These are phyloP conservation scores for Fratercula arctica DNA, from an alignment of 2,797 vertebrate genomes.

Conservation along the genomic window DNA sequence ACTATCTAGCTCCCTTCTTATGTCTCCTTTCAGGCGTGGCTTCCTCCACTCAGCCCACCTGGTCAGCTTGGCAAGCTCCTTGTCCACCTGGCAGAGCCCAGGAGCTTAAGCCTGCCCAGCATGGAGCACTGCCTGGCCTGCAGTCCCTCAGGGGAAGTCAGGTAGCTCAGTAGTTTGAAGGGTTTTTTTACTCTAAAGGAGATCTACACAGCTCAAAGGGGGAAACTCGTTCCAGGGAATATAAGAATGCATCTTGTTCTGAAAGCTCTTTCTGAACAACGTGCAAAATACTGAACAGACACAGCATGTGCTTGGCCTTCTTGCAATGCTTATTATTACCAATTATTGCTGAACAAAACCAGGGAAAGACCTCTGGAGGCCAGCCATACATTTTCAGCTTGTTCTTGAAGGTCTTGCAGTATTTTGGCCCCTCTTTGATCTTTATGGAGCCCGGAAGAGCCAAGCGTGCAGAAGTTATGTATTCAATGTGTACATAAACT, in stretches of 20 bases:
- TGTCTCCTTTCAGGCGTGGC: neutral
- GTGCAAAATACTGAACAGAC: neutral
- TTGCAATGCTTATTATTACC: neutral
- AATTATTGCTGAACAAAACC: neutral
- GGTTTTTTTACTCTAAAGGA: neutral
- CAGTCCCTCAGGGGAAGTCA: neutral
- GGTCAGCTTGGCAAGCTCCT: neutral
- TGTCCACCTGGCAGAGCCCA: neutral
- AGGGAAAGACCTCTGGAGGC: neutral
- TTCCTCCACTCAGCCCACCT: neutral
- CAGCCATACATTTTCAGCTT: neutral
- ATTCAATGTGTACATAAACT: neutral
- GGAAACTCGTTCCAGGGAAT: neutral
- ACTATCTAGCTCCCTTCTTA: neutral
- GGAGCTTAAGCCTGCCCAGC: neutral
- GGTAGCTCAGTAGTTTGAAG: neutral
- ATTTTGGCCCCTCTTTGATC: neutral
- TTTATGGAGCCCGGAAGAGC: neutral
- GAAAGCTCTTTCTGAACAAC: neutral
- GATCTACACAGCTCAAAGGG: neutral
- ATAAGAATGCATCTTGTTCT: neutral
- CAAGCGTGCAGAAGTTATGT: neutral
- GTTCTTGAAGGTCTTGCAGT: neutral
- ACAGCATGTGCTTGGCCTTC: neutral
- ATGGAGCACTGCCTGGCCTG: accelerated